Percentiles rank a stretch among this genome's conserved stretches.
Conservation (phyloP, 1,140 invertebrate species). For the Idris sp. region DNA sequence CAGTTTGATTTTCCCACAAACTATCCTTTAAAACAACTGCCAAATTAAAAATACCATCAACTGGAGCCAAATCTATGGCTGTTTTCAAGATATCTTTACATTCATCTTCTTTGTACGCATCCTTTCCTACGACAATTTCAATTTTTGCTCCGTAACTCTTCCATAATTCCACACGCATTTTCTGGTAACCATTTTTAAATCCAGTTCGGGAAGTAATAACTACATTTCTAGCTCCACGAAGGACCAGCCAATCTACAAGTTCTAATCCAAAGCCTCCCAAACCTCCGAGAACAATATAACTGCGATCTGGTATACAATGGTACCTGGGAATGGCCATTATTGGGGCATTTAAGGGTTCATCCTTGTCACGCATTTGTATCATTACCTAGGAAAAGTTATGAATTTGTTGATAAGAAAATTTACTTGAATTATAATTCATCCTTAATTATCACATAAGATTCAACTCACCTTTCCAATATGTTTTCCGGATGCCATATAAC, state of each 20-base stretch:
- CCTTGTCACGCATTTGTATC: conserved; percentile 80
- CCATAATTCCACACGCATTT: conserved; percentile 76
- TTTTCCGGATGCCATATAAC: conserved; percentile 85
- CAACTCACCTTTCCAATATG: conserved; percentile 84
- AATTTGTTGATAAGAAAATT: no score
- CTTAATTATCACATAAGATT: not conserved
- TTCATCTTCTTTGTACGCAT: conserved; percentile 76
- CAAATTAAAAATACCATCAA: conserved; percentile 89
- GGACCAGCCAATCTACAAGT: conserved; percentile 85
- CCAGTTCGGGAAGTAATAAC: conserved; percentile 85
- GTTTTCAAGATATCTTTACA: conserved; percentile 80
- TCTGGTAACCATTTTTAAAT: conserved; percentile 85
- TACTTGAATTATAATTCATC: not conserved
- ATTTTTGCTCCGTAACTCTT: conserved; percentile 78
- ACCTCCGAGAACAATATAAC: conserved; percentile 82
- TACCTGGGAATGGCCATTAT: conserved; percentile 79
- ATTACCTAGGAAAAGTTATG: conserved; percentile 74
- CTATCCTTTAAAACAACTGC: conserved; percentile 82
- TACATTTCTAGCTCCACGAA: conserved; percentile 83
- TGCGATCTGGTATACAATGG: conserved; percentile 75
- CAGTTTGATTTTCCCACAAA: conserved; percentile 79
- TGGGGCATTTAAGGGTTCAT: conserved; percentile 59
- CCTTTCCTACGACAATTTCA: conserved; percentile 76
- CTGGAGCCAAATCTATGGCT: conserved; percentile 80
- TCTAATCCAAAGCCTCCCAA: conserved; percentile 91